These are phyloP conservation scores for Astur gentilis DNA, from an alignment of 2,113 vertebrate species.

Conservation along the genomic window DNA sequence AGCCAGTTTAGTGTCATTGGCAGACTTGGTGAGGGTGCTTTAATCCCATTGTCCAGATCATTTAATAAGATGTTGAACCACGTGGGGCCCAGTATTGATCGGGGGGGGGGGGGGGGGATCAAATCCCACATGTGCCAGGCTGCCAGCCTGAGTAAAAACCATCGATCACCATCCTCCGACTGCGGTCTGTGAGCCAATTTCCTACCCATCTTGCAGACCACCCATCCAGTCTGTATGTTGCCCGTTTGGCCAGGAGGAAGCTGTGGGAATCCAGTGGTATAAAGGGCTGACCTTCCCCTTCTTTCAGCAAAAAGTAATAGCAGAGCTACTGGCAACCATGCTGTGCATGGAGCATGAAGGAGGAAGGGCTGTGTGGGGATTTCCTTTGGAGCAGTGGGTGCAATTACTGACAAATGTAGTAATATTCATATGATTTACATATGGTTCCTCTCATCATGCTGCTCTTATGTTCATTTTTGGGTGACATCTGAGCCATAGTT, in stretches of 20 bases:
- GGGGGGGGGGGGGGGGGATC: too few relatives aligned
- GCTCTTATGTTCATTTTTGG: not conserved
- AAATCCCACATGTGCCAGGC: not conserved
- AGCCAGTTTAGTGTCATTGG: not conserved
- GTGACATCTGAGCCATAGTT: not conserved
- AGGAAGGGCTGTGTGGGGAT: not conserved
- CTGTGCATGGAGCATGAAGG: not conserved
- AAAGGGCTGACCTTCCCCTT: not conserved
- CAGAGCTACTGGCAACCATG: not conserved
- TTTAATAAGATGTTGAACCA: not conserved
- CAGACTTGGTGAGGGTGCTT: not conserved
- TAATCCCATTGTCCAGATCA: not conserved
- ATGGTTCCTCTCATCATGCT: not conserved
- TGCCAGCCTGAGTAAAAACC: not conserved
- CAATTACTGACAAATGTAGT: not conserved
- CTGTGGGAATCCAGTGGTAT: not conserved
- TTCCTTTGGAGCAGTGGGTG: not conserved
- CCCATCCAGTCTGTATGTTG: not conserved
- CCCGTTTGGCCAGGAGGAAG: not conserved
- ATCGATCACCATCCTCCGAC: not conserved
- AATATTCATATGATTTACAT: not conserved
- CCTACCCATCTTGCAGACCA: not conserved
- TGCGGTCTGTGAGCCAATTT: not conserved
- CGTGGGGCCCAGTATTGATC: not conserved
- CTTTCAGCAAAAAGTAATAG: not conserved